phyloP scores from a whole-genome alignment of 1,140 invertebrate species.

The Atopsyche davidsoni region DNA sequence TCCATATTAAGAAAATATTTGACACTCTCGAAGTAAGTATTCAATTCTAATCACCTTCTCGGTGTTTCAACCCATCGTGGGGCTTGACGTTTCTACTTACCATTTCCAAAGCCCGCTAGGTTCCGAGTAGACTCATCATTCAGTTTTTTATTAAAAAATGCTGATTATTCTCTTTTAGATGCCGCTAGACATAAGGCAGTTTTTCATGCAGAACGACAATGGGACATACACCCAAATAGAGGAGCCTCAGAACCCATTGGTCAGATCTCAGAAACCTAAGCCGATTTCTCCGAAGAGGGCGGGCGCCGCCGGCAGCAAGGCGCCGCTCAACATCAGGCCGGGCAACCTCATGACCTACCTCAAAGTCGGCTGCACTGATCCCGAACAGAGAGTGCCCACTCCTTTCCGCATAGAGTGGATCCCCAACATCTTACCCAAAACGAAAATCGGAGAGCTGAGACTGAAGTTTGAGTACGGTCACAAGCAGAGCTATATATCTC shows the following conservation, averaged over 20 bases:
- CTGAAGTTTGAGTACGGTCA: constrained; percentile 34
- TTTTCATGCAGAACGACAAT: constrained; percentile 62
- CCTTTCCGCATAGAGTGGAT: constrained; percentile 75
- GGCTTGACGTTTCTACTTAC: no score
- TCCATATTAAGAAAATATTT: constrained; percentile 72
- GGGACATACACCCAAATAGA: constrained; percentile 53
- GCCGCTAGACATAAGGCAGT: constrained; percentile 58
- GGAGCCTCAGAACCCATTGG: constrained; percentile 51
- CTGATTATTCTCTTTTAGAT: constrained; percentile 49
- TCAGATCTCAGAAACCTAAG: constrained; percentile 32
- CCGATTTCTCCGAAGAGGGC: background rate
- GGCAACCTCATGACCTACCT: constrained; percentile 63
- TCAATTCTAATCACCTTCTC: background rate
- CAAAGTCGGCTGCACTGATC: constrained; percentile 60
- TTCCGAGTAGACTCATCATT: no score
- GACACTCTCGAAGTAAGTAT: constrained; percentile 57
- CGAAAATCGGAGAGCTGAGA: constrained; percentile 61
- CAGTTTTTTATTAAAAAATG: no score
- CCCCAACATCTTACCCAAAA: constrained; percentile 64
- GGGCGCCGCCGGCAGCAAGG: constrained; percentile 9
- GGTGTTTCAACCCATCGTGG: constrained; percentile 14
- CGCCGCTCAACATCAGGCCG: constrained; percentile 56
- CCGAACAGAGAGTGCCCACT: constrained; percentile 57
- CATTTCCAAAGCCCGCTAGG: no score
- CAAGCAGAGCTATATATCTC: constrained; percentile 31